Evolutionary conservation across 2,888 invertebrate genomes (phyloP), one percentile per base, ranked within the genome.

Genomic region (Xanthorhoe designata): DNA sequence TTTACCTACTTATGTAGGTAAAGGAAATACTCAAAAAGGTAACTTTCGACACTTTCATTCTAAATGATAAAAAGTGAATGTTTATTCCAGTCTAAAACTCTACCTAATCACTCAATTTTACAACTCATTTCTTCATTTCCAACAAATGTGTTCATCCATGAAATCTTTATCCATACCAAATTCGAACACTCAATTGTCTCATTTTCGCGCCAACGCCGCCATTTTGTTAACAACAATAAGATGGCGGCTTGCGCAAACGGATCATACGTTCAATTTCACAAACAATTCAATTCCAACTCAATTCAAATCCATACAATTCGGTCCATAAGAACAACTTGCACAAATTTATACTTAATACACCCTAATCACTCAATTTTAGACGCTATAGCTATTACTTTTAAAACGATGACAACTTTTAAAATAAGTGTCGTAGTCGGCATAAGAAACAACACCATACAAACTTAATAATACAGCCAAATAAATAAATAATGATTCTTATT

Each of bases 181-280:
- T n/a, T 38, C 50, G 47, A 68, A 82, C 76, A 78, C 78, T 70
- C 35, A 76, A 79, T 76, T 80, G 80, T 78, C 77, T 77, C 64
- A 64, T 70, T 80, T 79, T 80, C 79, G 81, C 84, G 80, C 81
- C 76, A 78, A 78, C 72, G 68, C 72, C 66, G 64, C 84, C 85
- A 84, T 84, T 78, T 83, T 80, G 76, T 77, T 69, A 58, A 78
- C 76, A 81, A 82, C 78, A 81, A 80, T 77, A 74, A 74, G 62
- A 74, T 76, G 74, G 79, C 82, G 78, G 78, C 78, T 78, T 77
- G 79, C 79, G 84, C 82, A 82, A 76, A 82, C 84, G 76, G 87
- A 86, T 88, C 84, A 89, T 81, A 81, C 88, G 76, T 79, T 81
- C 84, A 87, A 88, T 89, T 89, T 86, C 79, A 78, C 81, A 81